These are phyloP conservation scores for Sminthurides bifidus DNA, from an alignment of 1,140 invertebrate genomes.

Conservation along the genomic window DNA sequence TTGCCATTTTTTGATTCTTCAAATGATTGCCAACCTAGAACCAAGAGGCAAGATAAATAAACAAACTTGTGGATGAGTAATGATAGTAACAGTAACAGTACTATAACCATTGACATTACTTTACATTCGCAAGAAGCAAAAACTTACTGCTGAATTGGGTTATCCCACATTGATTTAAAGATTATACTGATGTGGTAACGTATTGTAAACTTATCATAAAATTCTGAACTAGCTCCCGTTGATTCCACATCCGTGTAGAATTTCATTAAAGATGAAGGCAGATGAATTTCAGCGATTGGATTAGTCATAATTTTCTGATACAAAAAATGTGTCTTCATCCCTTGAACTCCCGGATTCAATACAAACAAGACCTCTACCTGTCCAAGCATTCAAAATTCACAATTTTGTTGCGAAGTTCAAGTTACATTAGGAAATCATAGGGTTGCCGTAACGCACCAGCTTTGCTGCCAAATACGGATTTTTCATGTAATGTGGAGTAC, in stretches of 20 bases:
- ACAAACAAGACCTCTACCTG: constrained; percentile 82
- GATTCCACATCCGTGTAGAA: constrained; percentile 98
- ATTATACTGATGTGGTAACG: constrained; percentile 95
- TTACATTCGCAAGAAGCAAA: no score
- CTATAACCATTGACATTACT: no score
- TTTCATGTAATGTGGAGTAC: constrained; percentile 76
- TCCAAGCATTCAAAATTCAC: neutral
- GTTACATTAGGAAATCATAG: neutral
- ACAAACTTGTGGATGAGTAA: no score
- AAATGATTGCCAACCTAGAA: constrained; percentile 21
- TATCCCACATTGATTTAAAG: constrained; percentile 76
- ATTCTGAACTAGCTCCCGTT: constrained; percentile 82
- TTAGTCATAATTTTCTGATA: constrained; percentile 65
- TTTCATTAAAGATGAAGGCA: constrained; percentile 86
- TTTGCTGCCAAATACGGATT: constrained; percentile 95
- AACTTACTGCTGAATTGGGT: constrained; percentile 45
- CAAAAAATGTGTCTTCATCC: constrained; percentile 48
- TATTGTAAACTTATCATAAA: constrained; percentile 98
- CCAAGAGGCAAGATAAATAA: constrained; percentile 8
- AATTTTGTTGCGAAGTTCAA: neutral
- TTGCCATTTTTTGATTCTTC: constrained; percentile 52
- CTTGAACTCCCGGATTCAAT: constrained; percentile 66
- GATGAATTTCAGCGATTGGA: constrained; percentile 62
- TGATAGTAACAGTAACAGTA: no score
- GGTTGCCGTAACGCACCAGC: constrained; percentile 44